phyloP scores from a whole-genome alignment of 2,113 vertebrate genomes.

The Phaetusa simplex region DNA sequence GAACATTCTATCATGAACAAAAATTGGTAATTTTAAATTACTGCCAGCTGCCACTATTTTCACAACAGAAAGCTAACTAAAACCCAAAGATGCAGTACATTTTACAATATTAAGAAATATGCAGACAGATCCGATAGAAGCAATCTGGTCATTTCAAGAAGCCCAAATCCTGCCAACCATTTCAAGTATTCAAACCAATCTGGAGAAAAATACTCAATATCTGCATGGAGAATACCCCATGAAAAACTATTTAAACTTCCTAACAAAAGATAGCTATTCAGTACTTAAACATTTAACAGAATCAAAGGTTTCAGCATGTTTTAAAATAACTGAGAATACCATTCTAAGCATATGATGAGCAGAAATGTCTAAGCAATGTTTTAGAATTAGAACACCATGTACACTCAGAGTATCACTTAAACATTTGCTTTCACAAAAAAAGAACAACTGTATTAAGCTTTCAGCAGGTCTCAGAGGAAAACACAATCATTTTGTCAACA shows the following conservation, averaged over 20 bases:
- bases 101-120: not conserved
- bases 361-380: not conserved
- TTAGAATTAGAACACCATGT: not conserved
- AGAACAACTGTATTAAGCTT: not conserved
- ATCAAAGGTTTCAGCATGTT: not conserved
- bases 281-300: not conserved
- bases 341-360: accelerated
- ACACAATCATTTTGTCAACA: not conserved
- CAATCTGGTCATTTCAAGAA: not conserved
- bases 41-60: not conserved
- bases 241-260: not conserved
- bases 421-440: not conserved
- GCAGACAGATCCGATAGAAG: not conserved
- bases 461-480: not conserved
- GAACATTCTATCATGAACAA: not conserved
- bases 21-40: not conserved
- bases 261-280: not conserved
- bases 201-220: not conserved
- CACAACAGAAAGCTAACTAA: not conserved
- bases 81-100: not conserved
- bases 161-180: not conserved
- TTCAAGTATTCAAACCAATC: not conserved
- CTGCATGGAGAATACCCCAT: not conserved
- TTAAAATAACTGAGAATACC: not conserved
- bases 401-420: not conserved